Percentiles rank a stretch among this genome's conserved stretches.
Evolutionary conservation across 2,888 invertebrate genomes (phyloP).

Genomic region (Eupithecia dodoneata): DNA sequence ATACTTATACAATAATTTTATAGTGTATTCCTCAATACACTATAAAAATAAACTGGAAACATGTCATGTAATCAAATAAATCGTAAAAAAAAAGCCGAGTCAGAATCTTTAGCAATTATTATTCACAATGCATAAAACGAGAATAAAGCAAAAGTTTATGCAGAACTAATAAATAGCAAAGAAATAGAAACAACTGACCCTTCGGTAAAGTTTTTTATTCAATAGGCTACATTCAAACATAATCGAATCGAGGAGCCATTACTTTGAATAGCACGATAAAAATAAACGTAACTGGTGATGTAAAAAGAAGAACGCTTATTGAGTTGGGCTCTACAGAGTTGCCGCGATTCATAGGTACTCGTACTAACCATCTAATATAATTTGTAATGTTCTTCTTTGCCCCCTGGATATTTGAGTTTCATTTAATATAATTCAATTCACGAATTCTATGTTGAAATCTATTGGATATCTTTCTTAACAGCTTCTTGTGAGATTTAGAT

Average conservation of each 20-base stretch:
- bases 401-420: background rate
- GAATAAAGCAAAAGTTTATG: background rate
- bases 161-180: slow-evolving; percentile 11
- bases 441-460: background rate
- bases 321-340: slow-evolving; percentile 51
- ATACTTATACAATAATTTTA: background rate
- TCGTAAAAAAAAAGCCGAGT: background rate
- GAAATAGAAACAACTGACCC: slow-evolving; percentile 10
- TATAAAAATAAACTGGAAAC: background rate
- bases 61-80: background rate
- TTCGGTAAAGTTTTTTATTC: slow-evolving; percentile 52
- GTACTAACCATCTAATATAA: background rate
- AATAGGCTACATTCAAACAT: slow-evolving; percentile 57
- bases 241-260: slow-evolving; percentile 70
- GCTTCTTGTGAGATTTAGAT: background rate
- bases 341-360: background rate
- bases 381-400: background rate
- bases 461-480: background rate
- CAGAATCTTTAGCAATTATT: background rate
- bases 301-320: slow-evolving; percentile 68
- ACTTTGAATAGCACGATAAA: slow-evolving; percentile 70
- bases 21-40: background rate
- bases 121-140: background rate
- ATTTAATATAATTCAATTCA: background rate
- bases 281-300: slow-evolving; percentile 73